Percentiles rank a stretch among this genome's conserved stretches.
phyloP scores from a whole-genome alignment of 2,113 vertebrate species.

The Zapus hudsonius region DNA sequence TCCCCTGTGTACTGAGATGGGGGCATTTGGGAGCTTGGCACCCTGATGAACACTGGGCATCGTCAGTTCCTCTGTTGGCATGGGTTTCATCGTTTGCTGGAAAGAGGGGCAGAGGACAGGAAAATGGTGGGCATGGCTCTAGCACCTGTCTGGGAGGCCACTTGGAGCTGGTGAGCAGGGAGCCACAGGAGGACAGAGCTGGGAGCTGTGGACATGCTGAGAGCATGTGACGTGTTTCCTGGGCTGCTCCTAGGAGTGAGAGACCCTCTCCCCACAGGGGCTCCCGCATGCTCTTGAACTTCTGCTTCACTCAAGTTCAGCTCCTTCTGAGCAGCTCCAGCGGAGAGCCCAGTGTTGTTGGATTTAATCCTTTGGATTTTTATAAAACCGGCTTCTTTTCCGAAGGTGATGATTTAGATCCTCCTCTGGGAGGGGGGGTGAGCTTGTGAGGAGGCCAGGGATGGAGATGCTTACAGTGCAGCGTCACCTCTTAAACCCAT shows the following conservation, averaged over 20 bases:
- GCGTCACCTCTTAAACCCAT: fast-evolving
- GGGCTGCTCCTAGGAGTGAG: not conserved
- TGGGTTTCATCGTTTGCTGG: not conserved
- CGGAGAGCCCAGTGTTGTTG: not conserved
- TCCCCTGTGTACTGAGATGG: not conserved
- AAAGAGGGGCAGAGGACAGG: not conserved
- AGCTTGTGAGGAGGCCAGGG: not conserved
- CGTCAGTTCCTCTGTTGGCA: not conserved
- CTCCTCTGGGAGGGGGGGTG: not conserved
- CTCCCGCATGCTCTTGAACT: no score
- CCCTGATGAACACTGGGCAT: not conserved
- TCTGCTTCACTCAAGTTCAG: fast-evolving
- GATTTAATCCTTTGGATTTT: not conserved
- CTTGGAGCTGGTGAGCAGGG: not conserved
- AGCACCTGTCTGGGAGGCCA: not conserved
- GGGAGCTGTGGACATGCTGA: no score
- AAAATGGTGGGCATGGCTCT: not conserved
- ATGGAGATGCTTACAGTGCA: fast-evolving
- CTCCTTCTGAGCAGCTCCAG: not conserved
- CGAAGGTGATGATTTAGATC: not conserved
- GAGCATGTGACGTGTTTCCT: fast-evolving
- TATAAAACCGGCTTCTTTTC: conserved; percentile 50
- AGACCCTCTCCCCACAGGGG: not conserved
- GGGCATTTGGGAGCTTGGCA: not conserved
- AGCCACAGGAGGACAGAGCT: no score